Conservation (phyloP, 2,797 vertebrate genomes). For the Cynopterus sphinx region DNA sequence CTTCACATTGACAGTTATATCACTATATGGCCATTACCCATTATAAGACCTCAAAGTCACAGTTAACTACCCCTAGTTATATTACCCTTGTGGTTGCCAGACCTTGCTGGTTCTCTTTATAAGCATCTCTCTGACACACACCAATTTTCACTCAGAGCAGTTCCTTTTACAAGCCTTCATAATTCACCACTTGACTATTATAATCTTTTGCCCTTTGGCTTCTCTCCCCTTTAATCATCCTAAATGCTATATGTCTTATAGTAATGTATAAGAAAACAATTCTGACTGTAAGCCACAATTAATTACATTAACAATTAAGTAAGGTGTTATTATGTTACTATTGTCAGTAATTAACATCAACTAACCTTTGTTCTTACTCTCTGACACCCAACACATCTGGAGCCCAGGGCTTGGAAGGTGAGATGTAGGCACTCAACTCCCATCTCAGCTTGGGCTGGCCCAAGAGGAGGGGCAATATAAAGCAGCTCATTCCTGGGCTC, state of each 20-base stretch:
- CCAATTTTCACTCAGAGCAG: not conserved
- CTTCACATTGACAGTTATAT: not conserved
- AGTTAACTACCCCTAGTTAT: not conserved
- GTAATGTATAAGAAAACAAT: constrained; percentile 25
- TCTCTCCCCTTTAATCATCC: constrained; percentile 49
- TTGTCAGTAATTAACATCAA: constrained; percentile 38
- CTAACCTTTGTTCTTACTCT: constrained; percentile 6
- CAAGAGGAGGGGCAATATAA: not conserved
- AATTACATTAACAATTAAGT: not conserved
- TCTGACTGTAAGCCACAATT: not conserved
- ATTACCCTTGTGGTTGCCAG: not conserved
- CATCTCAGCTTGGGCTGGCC: not conserved
- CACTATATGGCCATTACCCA: not conserved
- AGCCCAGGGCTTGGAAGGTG: not conserved
- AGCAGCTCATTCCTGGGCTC: not conserved
- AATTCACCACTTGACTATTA: not conserved
- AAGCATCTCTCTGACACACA: not conserved
- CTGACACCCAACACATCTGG: not conserved
- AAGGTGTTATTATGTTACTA: not conserved
- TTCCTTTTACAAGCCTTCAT: constrained; percentile 11
- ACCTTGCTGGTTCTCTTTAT: not conserved
- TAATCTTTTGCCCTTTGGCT: not conserved
- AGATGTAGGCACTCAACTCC: not conserved
- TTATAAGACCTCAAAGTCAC: not conserved
- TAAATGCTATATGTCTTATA: not conserved